These are phyloP conservation scores for Phrynocephalus versicolor DNA, from an alignment of 2,113 vertebrate species.

Conservation along the genomic window DNA sequence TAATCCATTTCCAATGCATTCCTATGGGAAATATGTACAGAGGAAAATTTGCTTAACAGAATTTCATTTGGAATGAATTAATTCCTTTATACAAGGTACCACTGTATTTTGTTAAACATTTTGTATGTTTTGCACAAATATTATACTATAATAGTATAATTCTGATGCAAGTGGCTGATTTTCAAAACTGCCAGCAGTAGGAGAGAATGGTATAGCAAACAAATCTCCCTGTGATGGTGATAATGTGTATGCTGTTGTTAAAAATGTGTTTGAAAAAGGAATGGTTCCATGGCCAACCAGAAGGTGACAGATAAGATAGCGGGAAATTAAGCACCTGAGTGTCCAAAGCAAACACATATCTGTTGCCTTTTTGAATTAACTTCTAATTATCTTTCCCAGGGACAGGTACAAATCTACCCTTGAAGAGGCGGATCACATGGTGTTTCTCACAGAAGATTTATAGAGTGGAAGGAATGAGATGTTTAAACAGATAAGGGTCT, in stretches of 20 bases:
- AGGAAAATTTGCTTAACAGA: too few relatives aligned
- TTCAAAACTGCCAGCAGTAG: neutral
- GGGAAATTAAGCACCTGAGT: neutral
- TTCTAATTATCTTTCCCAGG: slow-evolving; percentile 19
- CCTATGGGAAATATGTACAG: too few relatives aligned
- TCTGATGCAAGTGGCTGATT: neutral
- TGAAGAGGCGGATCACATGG: neutral
- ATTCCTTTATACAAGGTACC: too few relatives aligned
- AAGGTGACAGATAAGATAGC: slow-evolving; percentile 14
- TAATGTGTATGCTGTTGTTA: neutral
- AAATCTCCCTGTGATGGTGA: neutral
- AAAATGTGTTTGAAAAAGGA: neutral
- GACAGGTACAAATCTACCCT: neutral
- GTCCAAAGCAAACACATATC: slow-evolving; percentile 27
- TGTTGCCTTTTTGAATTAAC: neutral
- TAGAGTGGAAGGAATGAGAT: neutral
- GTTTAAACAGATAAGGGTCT: neutral
- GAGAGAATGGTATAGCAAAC: neutral
- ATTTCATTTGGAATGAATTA: too few relatives aligned
- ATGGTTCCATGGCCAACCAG: neutral
- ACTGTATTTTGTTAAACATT: too few relatives aligned
- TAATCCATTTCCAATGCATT: too few relatives aligned
- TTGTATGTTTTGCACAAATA: too few relatives aligned
- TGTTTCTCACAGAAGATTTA: slow-evolving; percentile 20
- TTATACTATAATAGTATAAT: neutral